Base-by-base conservation (phyloP, 2,888 invertebrate genomes). In the Macroteleia sp. region DNA sequence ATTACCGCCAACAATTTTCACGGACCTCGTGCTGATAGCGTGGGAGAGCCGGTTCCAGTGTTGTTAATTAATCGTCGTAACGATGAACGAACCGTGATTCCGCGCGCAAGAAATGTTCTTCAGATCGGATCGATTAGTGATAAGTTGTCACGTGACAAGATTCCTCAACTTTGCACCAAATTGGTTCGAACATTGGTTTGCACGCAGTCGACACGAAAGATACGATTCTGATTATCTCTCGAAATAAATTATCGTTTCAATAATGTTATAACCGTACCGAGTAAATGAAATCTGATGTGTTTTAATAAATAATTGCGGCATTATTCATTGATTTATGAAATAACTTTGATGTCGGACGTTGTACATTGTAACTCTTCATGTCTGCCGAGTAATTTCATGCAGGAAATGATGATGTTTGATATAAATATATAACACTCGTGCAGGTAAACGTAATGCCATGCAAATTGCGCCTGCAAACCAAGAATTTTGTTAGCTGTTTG, bases 381-480 rank as follows among this genome's bases (percentile, higher is more conserved):
- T 36, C 32, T 8, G 10, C 3, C 1, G 16, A 41, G 28, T 56
- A 64, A 75, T 75, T 61, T 61, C 39, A 61, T 54, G 66, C 67
- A 25, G 25, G 56, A 50, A 34, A 59, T 50, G 46, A 62, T 16
- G 73, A 36, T 36, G 54, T 25, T 67, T 34, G 46, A 36, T 54
- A 57, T 61, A 75, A 62, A 75, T 61, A 46, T 62, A 54, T 48
- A 46, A 61, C 61, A 22, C 12, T 34, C 39, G 50, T 3, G 80
- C 83, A 80, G 82, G 83, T 81, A 85, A 86, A 86, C 85, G 84
- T 81, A 83, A 86, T 85, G 88, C 85, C 86, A 89, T 88, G 88
- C 83, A 89, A 85, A 89, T 89, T 84, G 83, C 83, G 74, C 81
- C 59, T 74, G 70, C 77, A 59, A 82, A 79, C 62, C 80, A 69